These are phyloP conservation scores for Coccyzus lansbergi DNA, from an alignment of 2,797 vertebrate genomes.

Conservation along the genomic window DNA sequence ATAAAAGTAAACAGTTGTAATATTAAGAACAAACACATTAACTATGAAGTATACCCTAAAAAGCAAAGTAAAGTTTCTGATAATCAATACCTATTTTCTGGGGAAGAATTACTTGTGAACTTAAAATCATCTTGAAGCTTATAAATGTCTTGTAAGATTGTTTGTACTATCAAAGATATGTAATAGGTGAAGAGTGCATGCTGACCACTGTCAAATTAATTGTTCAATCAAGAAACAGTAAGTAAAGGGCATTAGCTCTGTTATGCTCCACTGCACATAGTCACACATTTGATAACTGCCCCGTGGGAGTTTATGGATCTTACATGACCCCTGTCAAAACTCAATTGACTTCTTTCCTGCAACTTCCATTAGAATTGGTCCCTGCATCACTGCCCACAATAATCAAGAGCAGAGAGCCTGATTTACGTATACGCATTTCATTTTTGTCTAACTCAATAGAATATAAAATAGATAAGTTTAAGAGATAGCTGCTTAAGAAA, in stretches of 20 bases:
- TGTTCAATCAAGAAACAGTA: conserved; percentile 44
- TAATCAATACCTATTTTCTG: not conserved
- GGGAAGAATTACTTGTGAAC: conserved; percentile 34
- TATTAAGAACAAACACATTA: not conserved
- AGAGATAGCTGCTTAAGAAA: not conserved
- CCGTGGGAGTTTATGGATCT: conserved; percentile 22
- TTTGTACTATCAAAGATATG: not conserved
- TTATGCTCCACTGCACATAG: conserved; percentile 28
- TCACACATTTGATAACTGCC: conserved; percentile 43
- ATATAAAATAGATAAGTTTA: not conserved
- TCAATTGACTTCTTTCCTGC: conserved; percentile 57
- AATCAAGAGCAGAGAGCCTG: conserved; percentile 30
- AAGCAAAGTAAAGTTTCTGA: not conserved
- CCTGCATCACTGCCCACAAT: conserved; percentile 48
- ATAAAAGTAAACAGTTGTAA: not conserved
- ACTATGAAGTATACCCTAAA: not conserved
- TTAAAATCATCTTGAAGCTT: conserved; percentile 58
- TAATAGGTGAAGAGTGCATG: conserved; percentile 13
- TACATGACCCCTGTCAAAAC: conserved; percentile 52
- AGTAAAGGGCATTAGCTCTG: conserved; percentile 46
- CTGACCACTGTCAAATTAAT: conserved; percentile 57
- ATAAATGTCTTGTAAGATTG: not conserved
- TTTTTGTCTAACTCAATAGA: conserved; percentile 12
- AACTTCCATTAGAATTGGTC: conserved; percentile 61
- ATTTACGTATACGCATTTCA: conserved; percentile 25